Evolutionary conservation across 2,888 invertebrate species (phyloP).

Genomic region (Camptogramma bilineatum): DNA sequence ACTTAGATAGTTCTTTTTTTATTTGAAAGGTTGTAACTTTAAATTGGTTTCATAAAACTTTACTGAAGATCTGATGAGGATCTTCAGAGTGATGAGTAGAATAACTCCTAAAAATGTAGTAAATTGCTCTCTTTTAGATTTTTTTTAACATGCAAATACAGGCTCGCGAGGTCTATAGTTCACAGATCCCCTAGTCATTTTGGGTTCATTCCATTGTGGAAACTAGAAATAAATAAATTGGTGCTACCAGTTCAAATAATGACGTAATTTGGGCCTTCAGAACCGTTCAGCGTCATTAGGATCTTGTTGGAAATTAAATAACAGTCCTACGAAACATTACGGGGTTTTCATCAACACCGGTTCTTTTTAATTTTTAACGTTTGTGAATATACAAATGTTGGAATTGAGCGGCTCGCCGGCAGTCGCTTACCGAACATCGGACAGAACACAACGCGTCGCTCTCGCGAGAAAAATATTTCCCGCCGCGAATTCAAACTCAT

Average conservation of each 20-base stretch:
- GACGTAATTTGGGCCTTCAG: conserved; percentile 1
- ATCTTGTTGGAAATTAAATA: conserved; percentile 59
- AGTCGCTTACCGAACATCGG: conserved; percentile 77
- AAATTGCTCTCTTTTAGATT: no score
- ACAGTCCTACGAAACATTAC: conserved; percentile 61
- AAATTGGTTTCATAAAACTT: no score
- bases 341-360: conserved; percentile 75
- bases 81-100: no score
- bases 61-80: no score
- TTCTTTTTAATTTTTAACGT: conserved; percentile 78
- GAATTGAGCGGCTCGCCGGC: conserved; percentile 69
- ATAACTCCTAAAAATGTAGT: no score
- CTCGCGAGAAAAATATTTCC: conserved; percentile 56
- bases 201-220: neutral
- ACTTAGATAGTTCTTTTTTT: no score
- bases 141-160: no score
- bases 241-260: neutral
- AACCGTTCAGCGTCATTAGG: neutral
- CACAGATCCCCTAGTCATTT: no score
- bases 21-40: no score
- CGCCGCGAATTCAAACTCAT: conserved; percentile 72
- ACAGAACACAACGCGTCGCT: conserved; percentile 66
- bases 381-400: conserved; percentile 78
- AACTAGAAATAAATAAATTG: neutral
- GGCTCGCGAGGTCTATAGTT: no score